Conservation (phyloP, 2,797 vertebrate genomes). For the Artibeus jamaicensis region DNA sequence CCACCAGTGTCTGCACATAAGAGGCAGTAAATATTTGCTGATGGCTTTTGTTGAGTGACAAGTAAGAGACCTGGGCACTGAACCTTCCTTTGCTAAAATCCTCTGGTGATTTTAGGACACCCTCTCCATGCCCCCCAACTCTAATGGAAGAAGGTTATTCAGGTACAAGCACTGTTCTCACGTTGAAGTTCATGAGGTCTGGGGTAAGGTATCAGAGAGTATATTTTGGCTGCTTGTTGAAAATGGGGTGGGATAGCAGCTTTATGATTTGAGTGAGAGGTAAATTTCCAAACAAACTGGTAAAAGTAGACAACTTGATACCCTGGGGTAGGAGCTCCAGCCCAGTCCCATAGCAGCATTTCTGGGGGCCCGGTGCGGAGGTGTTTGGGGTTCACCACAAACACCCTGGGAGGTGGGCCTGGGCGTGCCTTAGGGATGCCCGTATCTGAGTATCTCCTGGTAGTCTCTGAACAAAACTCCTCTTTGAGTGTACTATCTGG, state of each 20-base stretch:
- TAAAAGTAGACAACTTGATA: background rate
- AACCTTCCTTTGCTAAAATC: background rate
- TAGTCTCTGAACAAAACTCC: background rate
- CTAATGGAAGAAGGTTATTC: background rate
- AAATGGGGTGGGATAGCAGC: background rate
- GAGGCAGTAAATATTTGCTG: background rate
- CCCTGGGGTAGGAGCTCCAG: background rate
- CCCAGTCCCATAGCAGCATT: background rate
- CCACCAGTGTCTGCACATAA: background rate
- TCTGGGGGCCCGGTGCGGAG: background rate
- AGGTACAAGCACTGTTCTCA: background rate
- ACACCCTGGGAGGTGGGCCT: background rate
- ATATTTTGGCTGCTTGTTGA: background rate
- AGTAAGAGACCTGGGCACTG: background rate
- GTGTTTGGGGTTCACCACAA: background rate
- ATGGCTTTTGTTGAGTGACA: background rate
- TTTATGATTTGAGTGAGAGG: background rate
- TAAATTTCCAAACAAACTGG: background rate
- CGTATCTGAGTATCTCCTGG: background rate
- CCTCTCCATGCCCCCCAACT: too few relatives aligned
- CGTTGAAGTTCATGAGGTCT: background rate
- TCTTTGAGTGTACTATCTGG: background rate
- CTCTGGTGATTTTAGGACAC: background rate
- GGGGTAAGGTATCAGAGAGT: background rate
- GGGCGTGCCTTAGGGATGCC: too few relatives aligned